A percentile compares a stretch with the other conserved stretches of the same genome.
phyloP scores from a whole-genome alignment of 2,888 invertebrate species.

The Ischnus inquisitorius region DNA sequence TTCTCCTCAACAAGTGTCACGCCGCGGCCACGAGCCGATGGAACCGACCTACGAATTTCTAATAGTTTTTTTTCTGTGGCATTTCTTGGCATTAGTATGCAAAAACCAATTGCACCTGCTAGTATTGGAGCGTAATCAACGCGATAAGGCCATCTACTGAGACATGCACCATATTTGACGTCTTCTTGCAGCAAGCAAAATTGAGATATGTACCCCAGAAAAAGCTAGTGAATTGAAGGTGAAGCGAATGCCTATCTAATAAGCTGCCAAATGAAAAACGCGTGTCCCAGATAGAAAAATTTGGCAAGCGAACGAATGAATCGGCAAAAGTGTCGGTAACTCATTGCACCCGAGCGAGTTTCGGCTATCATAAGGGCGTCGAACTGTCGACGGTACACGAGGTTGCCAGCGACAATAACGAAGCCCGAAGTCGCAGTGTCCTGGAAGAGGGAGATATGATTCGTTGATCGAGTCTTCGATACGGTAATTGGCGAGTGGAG shows the following conservation, averaged over 20 bases:
- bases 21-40: not conserved
- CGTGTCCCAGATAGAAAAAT: too few relatives aligned
- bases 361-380: not conserved
- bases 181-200: too few relatives aligned
- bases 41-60: not conserved
- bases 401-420: conserved; percentile 25
- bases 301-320: too few relatives aligned
- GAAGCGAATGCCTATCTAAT: too few relatives aligned
- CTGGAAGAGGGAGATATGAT: conserved; percentile 26
- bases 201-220: too few relatives aligned
- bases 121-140: too few relatives aligned
- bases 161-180: too few relatives aligned
- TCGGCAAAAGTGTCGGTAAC: too few relatives aligned
- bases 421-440: conserved; percentile 14
- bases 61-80: not conserved
- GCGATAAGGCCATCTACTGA: too few relatives aligned
- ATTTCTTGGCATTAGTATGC: not conserved
- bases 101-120: not conserved
- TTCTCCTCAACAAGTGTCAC: conserved; percentile 63
- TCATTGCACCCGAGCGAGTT: not conserved
- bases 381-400: conserved; percentile 11
- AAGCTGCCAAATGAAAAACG: too few relatives aligned
- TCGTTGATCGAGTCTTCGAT: conserved; percentile 56
- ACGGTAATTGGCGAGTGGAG: conserved; percentile 36
- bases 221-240: too few relatives aligned